A percentile compares a stretch with the other conserved stretches of the same genome.
These are phyloP conservation scores for Drosophila prolongata DNA, from an alignment of 2,888 invertebrate species.

Conservation along the genomic window DNA sequence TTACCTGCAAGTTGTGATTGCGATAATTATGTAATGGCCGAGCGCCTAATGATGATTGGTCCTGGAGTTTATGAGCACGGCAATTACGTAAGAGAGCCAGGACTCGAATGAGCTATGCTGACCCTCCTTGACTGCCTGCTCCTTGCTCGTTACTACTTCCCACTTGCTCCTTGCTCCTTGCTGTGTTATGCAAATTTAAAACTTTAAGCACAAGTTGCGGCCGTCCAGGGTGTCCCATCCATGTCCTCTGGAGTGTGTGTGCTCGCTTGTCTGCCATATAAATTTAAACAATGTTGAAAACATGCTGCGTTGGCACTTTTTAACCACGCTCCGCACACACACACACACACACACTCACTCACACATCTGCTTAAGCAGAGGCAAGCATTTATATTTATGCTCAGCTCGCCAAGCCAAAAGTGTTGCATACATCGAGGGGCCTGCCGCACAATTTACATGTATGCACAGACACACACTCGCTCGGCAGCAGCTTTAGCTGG, in stretches of 20 bases:
- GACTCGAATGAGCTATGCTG: constrained; percentile 13
- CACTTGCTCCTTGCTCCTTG: not conserved
- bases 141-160: not conserved
- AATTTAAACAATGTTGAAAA: constrained; percentile 79
- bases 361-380: constrained; percentile 34
- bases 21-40: constrained; percentile 79
- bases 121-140: constrained; percentile 7
- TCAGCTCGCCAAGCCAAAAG: constrained; percentile 62
- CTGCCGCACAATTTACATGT: constrained; percentile 71
- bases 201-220: constrained; percentile 73
- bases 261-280: constrained; percentile 59
- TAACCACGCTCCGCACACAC: constrained; percentile 69
- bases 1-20: constrained; percentile 74
- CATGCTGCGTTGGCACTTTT: constrained; percentile 78
- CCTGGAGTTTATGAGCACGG: constrained; percentile 66
- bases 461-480: constrained; percentile 5
- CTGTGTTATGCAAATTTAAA: constrained; percentile 71
- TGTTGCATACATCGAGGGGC: constrained; percentile 65
- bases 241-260: constrained; percentile 32
- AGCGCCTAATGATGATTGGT: constrained; percentile 71
- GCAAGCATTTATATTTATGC: constrained; percentile 76
- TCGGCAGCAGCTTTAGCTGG: constrained; percentile 23
- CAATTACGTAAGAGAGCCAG: constrained; percentile 61
- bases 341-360: constrained; percentile 24
- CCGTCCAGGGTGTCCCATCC: constrained; percentile 25